Evolutionary conservation across 2,113 vertebrate genomes (phyloP), one percentile per base, ranked within the genome.

Genomic region (Platichthys stellatus): DNA sequence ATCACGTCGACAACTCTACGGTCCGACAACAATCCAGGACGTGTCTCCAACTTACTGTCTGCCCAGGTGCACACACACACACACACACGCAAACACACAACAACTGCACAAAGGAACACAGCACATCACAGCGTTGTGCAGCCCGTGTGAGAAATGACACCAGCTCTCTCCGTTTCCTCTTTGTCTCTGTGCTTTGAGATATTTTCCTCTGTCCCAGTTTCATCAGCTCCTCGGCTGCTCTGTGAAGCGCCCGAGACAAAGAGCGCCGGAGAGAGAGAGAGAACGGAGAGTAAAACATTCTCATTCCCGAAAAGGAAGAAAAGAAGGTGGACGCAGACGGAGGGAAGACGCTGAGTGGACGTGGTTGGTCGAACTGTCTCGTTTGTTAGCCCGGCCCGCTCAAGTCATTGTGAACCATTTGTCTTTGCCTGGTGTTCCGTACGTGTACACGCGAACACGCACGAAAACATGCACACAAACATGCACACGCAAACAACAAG

Each of bases 181-280:
- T 88, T 93, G 88, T 92, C 89, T 91, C 85, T 76, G 67, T 59
- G 85, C 78, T 86, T 71, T 86, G 67, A 81, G 78, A 86, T 78
- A 76, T 88, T 89, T 88, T 69, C 70, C 88, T 82, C 87, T 90
- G 92, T 84, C 89, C 91, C 89, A 92, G 81, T 91, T 93, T 91
- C 75, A 88, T 80, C 76, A 86, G 88, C 88, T 79, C 61, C 85
- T 76, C 83, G 47, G 76, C 71, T 80, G 84, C 83, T 80, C 84
- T 72, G 63, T 26, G 51, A 72, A 72, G 71, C 83, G 72, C 43
- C 10, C 69, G 72, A 87, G 72, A 83, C 84, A 88, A 88, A 92
- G 85, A 86, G 64, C 20, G 13, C 63, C 73, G 62, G 76, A 78
- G 54, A 72, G 76, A 64, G 76, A 64, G 62, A 54, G 61, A 71